These are phyloP conservation scores for Polietes domitor DNA, from an alignment of 2,888 invertebrate genomes.

Conservation along the genomic window DNA sequence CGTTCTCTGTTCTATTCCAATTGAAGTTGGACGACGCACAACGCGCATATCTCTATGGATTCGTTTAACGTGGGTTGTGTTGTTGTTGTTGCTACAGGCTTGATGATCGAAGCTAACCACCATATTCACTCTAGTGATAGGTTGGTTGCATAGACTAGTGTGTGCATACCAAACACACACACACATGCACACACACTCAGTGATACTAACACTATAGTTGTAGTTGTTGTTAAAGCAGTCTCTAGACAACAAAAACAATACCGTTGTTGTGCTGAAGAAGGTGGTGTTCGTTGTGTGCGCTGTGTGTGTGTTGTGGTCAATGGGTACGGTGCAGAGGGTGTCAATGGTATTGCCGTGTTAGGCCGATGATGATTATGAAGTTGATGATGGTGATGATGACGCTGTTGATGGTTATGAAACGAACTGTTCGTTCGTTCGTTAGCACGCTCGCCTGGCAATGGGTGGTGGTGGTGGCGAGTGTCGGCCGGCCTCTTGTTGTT, in stretches of 20 bases:
- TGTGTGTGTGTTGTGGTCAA: background rate
- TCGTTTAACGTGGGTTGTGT: background rate
- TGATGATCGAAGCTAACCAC: background rate
- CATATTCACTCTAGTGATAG: background rate
- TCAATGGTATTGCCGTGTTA: background rate
- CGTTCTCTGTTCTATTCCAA: constrained; percentile 13
- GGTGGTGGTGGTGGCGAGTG: constrained; percentile 65
- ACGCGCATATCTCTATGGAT: constrained; percentile 57
- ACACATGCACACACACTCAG: background rate
- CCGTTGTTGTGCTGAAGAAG: background rate
- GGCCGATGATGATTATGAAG: background rate
- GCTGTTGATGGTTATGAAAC: no score
- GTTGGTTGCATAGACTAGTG: background rate
- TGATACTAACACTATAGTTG: background rate
- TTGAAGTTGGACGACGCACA: constrained; percentile 7
- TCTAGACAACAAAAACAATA: background rate
- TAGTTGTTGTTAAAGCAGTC: constrained; percentile 1
- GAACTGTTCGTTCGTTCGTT: no score
- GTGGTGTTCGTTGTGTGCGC: background rate
- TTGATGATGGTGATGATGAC: background rate
- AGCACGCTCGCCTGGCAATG: background rate
- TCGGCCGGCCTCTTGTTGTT: background rate
- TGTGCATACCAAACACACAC: background rate
- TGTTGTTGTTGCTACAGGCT: background rate
- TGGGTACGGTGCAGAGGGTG: background rate